These are phyloP conservation scores for Bothrops jararaca DNA, from an alignment of 2,113 vertebrate genomes.

Conservation along the genomic window DNA sequence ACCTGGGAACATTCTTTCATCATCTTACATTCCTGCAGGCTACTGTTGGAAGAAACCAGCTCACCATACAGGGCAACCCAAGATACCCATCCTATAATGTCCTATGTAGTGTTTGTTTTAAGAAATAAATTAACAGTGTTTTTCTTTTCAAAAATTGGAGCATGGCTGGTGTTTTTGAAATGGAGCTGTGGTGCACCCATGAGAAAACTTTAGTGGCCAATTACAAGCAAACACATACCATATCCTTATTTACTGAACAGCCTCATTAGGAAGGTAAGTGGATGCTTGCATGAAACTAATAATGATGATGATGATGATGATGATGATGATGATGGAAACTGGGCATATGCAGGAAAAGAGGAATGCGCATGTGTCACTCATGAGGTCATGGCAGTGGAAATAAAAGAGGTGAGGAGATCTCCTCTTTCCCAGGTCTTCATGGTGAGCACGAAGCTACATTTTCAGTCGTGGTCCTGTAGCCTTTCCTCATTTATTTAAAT, in stretches of 20 bases:
- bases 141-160: neutral
- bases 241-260: neutral
- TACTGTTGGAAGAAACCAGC: slow-evolving; percentile 42
- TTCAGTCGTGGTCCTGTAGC: too few relatives aligned
- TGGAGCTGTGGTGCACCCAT: too few relatives aligned
- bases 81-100: neutral
- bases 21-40: slow-evolving; percentile 36
- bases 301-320: too few relatives aligned
- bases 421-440: too few relatives aligned
- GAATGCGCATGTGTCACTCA: neutral
- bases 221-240: neutral
- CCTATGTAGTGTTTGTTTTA: too few relatives aligned
- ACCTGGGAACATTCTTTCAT: slow-evolving; percentile 51
- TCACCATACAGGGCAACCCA: slow-evolving; percentile 13
- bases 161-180: slow-evolving; percentile 6
- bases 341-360: neutral
- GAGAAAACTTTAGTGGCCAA: neutral
- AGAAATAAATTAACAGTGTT: neutral
- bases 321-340: too few relatives aligned
- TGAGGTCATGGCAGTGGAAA: too few relatives aligned
- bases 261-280: neutral
- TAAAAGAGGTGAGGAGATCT: neutral
- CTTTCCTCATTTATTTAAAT: neutral
- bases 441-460: neutral
- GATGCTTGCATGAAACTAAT: neutral